Evolutionary conservation across 2,888 invertebrate species (phyloP).

Genomic region (Mactromeris polynyma): DNA sequence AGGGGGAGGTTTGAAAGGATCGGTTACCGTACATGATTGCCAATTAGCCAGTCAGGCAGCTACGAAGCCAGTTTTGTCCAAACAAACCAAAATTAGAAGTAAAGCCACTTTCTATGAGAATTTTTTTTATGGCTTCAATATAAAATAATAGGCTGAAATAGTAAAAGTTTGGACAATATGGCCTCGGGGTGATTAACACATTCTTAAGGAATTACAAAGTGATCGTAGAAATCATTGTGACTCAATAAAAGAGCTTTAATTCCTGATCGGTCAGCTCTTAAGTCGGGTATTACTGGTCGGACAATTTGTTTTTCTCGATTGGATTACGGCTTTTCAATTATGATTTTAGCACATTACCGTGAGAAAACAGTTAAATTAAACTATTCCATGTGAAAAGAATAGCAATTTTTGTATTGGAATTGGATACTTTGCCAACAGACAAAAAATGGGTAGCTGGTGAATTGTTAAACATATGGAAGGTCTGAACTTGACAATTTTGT

Average conservation of each 20-base stretch:
- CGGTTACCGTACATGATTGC: background rate
- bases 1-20: background rate
- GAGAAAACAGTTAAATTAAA: constrained; percentile 19
- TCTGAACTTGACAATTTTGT: background rate
- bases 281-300: constrained; percentile 7
- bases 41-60: background rate
- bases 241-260: background rate
- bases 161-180: background rate
- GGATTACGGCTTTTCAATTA: constrained; percentile 28
- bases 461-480: background rate
- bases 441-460: background rate
- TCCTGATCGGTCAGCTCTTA: constrained; percentile 32
- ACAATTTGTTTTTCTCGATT: constrained; percentile 39
- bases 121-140: background rate
- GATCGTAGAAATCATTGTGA: background rate
- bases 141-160: background rate
- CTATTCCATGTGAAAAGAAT: background rate
- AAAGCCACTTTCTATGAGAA: background rate
- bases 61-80: constrained; percentile 9
- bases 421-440: constrained; percentile 15
- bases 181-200: background rate
- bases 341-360: constrained; percentile 38
- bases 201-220: constrained; percentile 20
- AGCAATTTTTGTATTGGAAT: background rate
- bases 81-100: background rate